A percentile compares a stretch with the other conserved stretches of the same genome.
phyloP scores from a whole-genome alignment of 1,140 invertebrate species.

The Dreissena rostriformis region DNA sequence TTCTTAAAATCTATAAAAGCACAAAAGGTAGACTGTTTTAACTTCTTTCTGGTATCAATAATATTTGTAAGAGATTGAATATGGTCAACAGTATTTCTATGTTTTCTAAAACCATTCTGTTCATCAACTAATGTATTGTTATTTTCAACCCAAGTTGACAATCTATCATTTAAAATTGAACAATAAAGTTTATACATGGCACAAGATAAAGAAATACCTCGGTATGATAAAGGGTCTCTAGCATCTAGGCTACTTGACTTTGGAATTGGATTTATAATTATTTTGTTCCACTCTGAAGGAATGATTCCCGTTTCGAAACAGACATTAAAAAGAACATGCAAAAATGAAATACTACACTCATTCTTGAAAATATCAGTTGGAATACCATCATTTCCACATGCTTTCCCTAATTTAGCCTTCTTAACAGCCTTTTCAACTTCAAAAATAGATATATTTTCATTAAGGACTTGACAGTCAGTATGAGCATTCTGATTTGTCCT shows the following conservation, averaged over 20 bases:
- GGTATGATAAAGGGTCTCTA: slow-evolving; percentile 38
- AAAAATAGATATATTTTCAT: slow-evolving; percentile 17
- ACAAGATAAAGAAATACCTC: slow-evolving; percentile 26
- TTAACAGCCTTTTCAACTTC: slow-evolving; percentile 13
- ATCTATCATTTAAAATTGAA: slow-evolving; percentile 37
- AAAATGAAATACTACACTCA: slow-evolving; percentile 1
- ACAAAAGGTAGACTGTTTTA: slow-evolving; percentile 20
- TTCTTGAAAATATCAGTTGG: slow-evolving; percentile 19
- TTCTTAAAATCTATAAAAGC: slow-evolving; percentile 47
- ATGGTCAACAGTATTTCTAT: slow-evolving; percentile 37
- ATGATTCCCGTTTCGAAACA: slow-evolving; percentile 32
- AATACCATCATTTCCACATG: slow-evolving; percentile 13
- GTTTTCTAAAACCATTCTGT: slow-evolving; percentile 47
- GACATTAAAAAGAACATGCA: slow-evolving; percentile 13
- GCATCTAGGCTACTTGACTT: slow-evolving; percentile 22
- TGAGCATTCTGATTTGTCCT: not conserved
- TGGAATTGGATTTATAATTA: slow-evolving; percentile 47
- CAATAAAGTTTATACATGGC: slow-evolving; percentile 40
- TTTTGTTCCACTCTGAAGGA: slow-evolving; percentile 8
- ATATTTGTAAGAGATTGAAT: slow-evolving; percentile 29
- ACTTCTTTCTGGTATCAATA: slow-evolving; percentile 32
- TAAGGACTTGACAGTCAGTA: not conserved
- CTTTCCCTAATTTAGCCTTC: slow-evolving; percentile 4
- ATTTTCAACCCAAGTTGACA: not conserved
- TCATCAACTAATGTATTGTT: slow-evolving; percentile 38